These are phyloP conservation scores for Lagenorhynchus albirostris DNA, from an alignment of 2,113 vertebrate species.

Conservation along the genomic window DNA sequence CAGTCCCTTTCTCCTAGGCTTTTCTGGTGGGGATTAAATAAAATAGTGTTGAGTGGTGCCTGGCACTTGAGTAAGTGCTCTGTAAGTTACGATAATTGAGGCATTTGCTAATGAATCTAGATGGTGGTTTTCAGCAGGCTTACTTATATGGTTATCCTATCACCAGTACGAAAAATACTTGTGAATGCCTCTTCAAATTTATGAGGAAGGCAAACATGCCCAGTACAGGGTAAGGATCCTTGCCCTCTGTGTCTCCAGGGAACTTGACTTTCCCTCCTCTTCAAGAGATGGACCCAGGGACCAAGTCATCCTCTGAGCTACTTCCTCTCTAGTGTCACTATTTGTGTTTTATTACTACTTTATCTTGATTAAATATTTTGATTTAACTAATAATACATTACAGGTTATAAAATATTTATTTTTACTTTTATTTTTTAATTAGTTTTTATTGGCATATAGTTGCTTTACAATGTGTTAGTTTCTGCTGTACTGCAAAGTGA, in stretches of 20 bases:
- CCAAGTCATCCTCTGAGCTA: not conserved
- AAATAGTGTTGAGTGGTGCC: not conserved
- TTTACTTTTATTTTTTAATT: too few relatives aligned
- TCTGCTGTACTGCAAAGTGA: too few relatives aligned
- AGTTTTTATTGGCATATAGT: too few relatives aligned
- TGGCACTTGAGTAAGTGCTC: not conserved
- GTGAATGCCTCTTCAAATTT: not conserved
- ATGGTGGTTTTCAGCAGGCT: not conserved
- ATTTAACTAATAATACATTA: not conserved
- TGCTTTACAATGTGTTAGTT: too few relatives aligned
- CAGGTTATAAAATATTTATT: not conserved
- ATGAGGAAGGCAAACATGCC: not conserved
- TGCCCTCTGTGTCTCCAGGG: not conserved
- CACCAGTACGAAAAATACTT: not conserved
- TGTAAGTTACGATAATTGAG: not conserved
- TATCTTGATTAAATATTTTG: not conserved
- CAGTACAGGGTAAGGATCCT: not conserved
- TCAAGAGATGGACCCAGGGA: not conserved
- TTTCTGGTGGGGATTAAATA: not conserved
- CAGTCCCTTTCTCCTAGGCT: not conserved
- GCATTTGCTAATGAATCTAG: not conserved
- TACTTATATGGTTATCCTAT: not conserved
- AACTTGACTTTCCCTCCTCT: not conserved
- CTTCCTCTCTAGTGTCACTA: not conserved
- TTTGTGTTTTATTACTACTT: not conserved